Evolutionary conservation across 2,888 invertebrate genomes (phyloP), one percentile per base, ranked within the genome.

Genomic region (Tenthredo amoena): DNA sequence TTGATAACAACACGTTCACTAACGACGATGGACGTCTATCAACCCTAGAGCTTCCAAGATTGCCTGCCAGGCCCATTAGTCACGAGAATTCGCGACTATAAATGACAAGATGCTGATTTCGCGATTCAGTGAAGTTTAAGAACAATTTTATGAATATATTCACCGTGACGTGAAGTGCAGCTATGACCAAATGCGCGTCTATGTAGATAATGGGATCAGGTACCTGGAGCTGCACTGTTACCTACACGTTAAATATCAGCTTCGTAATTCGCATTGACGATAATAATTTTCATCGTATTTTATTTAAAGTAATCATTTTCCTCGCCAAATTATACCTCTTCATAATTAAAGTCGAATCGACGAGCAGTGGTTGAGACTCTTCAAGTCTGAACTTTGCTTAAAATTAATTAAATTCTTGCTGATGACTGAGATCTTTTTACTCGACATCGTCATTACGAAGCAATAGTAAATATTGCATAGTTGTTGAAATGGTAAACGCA

Each of bases 1-100:
- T 94, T 55, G 95, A 95, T 91, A 95, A 95, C 91, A 93, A 91
- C 26, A 95, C 94, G 0, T 95, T 94, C 90, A 94, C 94, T 7
- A 94, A 95, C 87, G 95, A 95, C 88, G 95, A 95, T 50, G 93
- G 93, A 15, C 91, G 91, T 21, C 77, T 89, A 6, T 87, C 91
- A 43, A 90, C 91, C 15, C 85, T 93, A 55, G 93, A 93, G 86
- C 88, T 93, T 76, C 92, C 93, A 0, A 87, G 92, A 88, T 86
- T 93, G 85, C 89, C 92, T 47, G 88, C 90, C 0, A 89, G 89
- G 85, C 89, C 88, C 31, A 87, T 58, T 40, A 84, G 87, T 76
- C 88, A 89, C 79, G 91, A 93, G n/a, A 89, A 92, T 83, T 92
- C 92, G 12, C 90, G 90, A 82, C 87, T 93, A 85, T 92, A 88